These are phyloP conservation scores for Microdon myrmicae DNA, from an alignment of 2,888 invertebrate species.

Conservation along the genomic window DNA sequence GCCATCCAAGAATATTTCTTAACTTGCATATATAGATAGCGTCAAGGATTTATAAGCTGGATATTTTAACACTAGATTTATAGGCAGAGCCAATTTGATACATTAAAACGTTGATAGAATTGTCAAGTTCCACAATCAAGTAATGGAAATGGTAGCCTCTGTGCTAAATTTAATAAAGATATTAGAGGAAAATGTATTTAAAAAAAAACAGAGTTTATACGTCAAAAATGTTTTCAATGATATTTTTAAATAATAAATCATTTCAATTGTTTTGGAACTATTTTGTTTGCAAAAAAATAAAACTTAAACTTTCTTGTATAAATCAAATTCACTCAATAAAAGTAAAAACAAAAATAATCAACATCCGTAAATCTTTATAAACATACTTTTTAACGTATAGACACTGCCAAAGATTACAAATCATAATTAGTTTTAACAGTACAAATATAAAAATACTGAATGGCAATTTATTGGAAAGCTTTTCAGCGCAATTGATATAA, in stretches of 20 bases:
- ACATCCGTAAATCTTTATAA: background rate
- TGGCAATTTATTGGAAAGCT: too few relatives aligned
- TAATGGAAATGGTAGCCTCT: too few relatives aligned
- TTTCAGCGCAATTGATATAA: slow-evolving; percentile 2
- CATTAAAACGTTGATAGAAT: too few relatives aligned
- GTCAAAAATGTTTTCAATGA: background rate
- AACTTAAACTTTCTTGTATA: slow-evolving; percentile 1
- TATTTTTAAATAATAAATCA: background rate
- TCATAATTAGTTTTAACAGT: background rate
- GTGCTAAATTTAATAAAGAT: background rate
- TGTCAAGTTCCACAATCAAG: too few relatives aligned
- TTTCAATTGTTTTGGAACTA: background rate
- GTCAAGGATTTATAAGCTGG: too few relatives aligned
- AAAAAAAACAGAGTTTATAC: slow-evolving; percentile 1
- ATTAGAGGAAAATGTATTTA: slow-evolving; percentile 5
- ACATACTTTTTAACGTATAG: too few relatives aligned
- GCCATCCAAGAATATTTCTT: too few relatives aligned
- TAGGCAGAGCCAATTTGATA: too few relatives aligned
- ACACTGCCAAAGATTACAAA: too few relatives aligned
- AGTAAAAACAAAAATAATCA: slow-evolving; percentile 28
- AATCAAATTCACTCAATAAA: slow-evolving; percentile 12
- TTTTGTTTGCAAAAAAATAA: background rate
- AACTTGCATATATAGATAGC: too few relatives aligned
- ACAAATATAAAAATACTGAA: slow-evolving; percentile 2
- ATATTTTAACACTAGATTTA: too few relatives aligned